Percentiles rank a stretch among this genome's conserved stretches.
phyloP scores from a whole-genome alignment of 1,140 invertebrate species.

The Theocolax elegans region DNA sequence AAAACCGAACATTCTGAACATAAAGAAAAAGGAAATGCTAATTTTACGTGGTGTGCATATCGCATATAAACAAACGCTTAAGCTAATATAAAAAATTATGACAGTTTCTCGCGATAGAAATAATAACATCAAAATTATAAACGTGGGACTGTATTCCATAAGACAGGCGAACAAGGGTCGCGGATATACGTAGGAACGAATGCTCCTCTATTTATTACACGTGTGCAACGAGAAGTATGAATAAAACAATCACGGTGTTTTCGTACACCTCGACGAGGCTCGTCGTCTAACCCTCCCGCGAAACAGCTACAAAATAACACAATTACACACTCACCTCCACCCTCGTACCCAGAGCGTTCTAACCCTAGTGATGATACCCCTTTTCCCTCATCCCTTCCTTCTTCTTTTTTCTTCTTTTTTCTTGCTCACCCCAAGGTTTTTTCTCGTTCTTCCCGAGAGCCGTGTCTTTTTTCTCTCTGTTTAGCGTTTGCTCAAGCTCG shows the following conservation, averaged over 20 bases:
- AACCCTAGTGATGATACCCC: constrained; percentile 48
- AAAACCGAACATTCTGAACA: no score
- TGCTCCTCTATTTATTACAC: not conserved
- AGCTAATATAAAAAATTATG: no score
- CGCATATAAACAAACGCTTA: no score
- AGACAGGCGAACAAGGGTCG: constrained; percentile 16
- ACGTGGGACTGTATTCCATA: not conserved
- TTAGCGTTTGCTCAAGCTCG: not conserved
- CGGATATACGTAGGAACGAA: no score
- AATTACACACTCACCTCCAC: constrained; percentile 64
- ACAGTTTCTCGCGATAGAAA: no score
- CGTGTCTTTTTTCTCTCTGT: constrained; percentile 40
- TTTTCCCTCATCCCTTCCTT: constrained; percentile 42
- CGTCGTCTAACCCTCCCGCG: constrained; percentile 53
- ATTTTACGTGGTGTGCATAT: no score
- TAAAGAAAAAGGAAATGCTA: no score
- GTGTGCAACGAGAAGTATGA: constrained; percentile 52
- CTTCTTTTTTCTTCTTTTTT: no score
- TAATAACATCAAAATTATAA: constrained; percentile 4
- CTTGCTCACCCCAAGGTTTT: not conserved
- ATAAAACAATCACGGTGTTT: constrained; percentile 67
- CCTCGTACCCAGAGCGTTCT: constrained; percentile 46
- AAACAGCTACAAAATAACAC: constrained; percentile 67
- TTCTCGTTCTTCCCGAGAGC: constrained; percentile 7
- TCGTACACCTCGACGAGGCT: constrained; percentile 56